A percentile compares a stretch with the other conserved stretches of the same genome.
Evolutionary conservation across 2,888 invertebrate genomes (phyloP).

Genomic region (Sinodicranocentrus sp.): DNA sequence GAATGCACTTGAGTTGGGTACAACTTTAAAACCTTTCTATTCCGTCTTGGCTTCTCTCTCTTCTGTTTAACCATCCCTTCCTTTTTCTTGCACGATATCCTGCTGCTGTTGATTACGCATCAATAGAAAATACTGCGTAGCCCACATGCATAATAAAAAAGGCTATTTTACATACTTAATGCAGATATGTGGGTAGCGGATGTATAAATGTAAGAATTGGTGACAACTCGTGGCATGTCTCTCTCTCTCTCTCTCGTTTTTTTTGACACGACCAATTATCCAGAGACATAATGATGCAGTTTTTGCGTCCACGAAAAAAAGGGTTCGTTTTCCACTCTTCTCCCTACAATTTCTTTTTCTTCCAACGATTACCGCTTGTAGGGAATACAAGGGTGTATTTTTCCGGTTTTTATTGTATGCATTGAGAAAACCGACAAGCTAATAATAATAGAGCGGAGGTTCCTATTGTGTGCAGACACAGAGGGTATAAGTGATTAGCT

Average conservation of each 20-base stretch:
- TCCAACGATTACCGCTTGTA: not conserved
- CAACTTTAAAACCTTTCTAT: not conserved
- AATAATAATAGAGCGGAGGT: slow-evolving; percentile 23
- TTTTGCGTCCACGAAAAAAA: not conserved
- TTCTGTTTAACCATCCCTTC: too few species aligned
- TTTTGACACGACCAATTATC: slow-evolving; percentile 64
- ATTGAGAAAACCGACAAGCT: slow-evolving; percentile 13
- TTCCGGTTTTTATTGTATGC: slow-evolving; percentile 36
- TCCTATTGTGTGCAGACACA: not conserved
- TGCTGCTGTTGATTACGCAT: too few species aligned
- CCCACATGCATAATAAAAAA: not conserved
- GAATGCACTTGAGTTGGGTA: slow-evolving; percentile 26
- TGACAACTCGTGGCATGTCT: slow-evolving; percentile 51
- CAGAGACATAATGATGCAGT: slow-evolving; percentile 48
- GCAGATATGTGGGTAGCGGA: slow-evolving; percentile 7
- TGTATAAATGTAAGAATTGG: slow-evolving; percentile 13
- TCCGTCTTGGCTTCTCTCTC: too few species aligned
- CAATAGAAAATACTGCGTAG: too few species aligned
- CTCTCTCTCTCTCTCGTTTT: slow-evolving; percentile 9
- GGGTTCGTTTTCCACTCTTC: slow-evolving; percentile 5
- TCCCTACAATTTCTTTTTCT: slow-evolving; percentile 15
- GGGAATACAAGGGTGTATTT: not conserved
- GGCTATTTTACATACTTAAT: slow-evolving; percentile 18
- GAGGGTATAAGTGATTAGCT: not conserved
- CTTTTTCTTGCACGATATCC: too few species aligned